phyloP scores from a whole-genome alignment of 2,113 vertebrate species.

The Semicossyphus pulcher region DNA sequence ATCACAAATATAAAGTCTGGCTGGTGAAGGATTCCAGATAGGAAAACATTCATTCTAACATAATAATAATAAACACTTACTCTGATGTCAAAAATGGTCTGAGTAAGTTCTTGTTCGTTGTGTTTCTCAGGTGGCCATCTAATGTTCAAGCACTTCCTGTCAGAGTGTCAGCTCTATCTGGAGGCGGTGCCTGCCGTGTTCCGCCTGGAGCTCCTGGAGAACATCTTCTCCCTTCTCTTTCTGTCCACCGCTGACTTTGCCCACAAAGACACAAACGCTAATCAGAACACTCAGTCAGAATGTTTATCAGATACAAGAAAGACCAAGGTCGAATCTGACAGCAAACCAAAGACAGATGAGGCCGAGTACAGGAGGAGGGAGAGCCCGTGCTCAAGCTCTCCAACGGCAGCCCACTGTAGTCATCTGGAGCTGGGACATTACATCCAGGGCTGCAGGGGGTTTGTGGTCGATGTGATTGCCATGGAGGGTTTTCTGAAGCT shows the following conservation, averaged over 20 bases:
- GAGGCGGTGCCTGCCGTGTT: conserved; percentile 87
- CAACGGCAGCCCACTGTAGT: neutral
- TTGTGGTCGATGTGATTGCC: conserved; percentile 87
- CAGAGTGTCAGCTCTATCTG: conserved; percentile 91
- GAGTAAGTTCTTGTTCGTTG: neutral
- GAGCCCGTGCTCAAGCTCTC: conserved; percentile 32
- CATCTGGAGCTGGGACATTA: conserved; percentile 88
- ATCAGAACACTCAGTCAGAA: neutral
- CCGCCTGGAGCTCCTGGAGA: conserved; percentile 95
- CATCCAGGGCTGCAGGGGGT: conserved; percentile 83
- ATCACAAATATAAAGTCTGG: no score
- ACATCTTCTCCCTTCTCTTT: conserved; percentile 97
- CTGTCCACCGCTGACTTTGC: conserved; percentile 89
- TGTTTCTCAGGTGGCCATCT: conserved; percentile 80
- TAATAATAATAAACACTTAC: no score
- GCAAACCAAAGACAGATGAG: conserved; percentile 10
- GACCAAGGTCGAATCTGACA: conserved; percentile 8
- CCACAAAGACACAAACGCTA: conserved; percentile 42
- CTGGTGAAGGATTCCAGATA: no score
- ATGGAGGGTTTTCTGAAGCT: conserved; percentile 90
- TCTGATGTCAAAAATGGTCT: no score
- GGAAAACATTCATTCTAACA: no score
- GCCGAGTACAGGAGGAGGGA: neutral
- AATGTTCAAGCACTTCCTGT: conserved; percentile 88
- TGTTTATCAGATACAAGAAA: neutral